phyloP scores from a whole-genome alignment of 2,888 invertebrate species.

The Proisotoma minuta region DNA sequence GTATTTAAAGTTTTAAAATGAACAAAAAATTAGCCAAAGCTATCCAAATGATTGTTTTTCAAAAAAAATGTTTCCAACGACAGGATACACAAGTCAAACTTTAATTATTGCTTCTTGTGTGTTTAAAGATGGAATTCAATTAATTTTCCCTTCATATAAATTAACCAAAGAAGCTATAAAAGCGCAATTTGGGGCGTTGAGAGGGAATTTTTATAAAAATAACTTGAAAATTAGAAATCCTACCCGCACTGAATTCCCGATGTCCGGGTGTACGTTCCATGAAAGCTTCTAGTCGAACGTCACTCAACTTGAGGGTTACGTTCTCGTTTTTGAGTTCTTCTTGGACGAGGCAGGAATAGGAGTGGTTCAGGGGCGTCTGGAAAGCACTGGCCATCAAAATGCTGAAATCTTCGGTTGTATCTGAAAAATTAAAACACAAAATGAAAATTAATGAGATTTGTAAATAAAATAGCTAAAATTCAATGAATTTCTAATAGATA shows the following conservation, averaged over 20 bases:
- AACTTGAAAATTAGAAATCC: constrained; percentile 48
- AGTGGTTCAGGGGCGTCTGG: constrained; percentile 60
- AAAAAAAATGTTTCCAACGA: constrained; percentile 1
- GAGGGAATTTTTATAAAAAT: constrained; percentile 1
- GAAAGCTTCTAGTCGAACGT: constrained; percentile 73
- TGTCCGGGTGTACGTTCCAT: constrained; percentile 40
- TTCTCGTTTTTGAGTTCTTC: constrained; percentile 56
- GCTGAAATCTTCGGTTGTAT: constrained; percentile 52
- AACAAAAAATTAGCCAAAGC: too few species aligned
- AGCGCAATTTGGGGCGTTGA: not conserved
- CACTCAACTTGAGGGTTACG: constrained; percentile 59
- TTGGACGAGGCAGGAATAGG: constrained; percentile 66
- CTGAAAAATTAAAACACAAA: constrained; percentile 45
- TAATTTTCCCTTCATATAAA: constrained; percentile 1
- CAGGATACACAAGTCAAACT: constrained; percentile 1
- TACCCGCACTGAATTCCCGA: constrained; percentile 61
- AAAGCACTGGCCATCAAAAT: constrained; percentile 57
- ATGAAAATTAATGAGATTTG: not conserved
- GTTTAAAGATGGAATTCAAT: constrained; percentile 7
- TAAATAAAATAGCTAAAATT: too few species aligned
- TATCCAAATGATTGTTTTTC: not conserved
- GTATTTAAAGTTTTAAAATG: too few species aligned
- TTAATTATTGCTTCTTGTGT: not conserved
- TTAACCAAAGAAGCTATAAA: constrained; percentile 24
- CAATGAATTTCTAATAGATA: too few species aligned